Base-by-base conservation (phyloP, 2,888 invertebrate species). In the Dryocosmus kuriphilus region DNA sequence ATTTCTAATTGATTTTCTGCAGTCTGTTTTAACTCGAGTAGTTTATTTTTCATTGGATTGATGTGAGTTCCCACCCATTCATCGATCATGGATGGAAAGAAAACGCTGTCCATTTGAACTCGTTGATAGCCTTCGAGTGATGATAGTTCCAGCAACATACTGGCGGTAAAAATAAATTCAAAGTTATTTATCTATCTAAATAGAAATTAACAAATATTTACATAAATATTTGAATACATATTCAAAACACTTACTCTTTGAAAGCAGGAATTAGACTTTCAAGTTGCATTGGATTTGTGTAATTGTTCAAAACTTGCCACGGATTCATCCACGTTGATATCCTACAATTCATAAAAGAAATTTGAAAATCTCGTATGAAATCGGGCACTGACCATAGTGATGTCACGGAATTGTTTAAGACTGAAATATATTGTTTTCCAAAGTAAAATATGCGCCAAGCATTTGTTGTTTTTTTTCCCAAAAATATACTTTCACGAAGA, bases 301-400 rank as follows among this genome's bases (percentile, higher is more conserved):
- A 95, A 81, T 93, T 93, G 79, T 94, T 94, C 60, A 93, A 92
- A n/a, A 95, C 90, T 89, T 95, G 95, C 95, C 95, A 95, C 0
- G 94, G 93, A 88, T 95, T 95, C 90, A 95, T 90, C 95, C 95
- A 96, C 0, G 95, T 94, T 51, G 93, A 91, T 73, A 95, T 93
- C 85, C 95, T 95, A 88, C 32, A 90, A 91, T 74, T n/a, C 1
- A 41, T 16, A 16, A 41, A 62, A 62, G 6, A 73, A 65, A 41
- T 32, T 73, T 32, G 46, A 63, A 61, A 60, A 41, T 41, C 5
- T 41, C 16, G 41, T 41, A n/a, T n/a, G n/a, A n/a, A n/a, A n/a
- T n/a, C n/a, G n/a, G n/a, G n/a, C n/a, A n/a, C n/a, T n/a, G n/a
- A n/a, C n/a, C n/a, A n/a, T n/a, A n/a, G n/a, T n/a, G n/a, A n/a